Evolutionary conservation across 2,797 vertebrate species (phyloP).

Genomic region (Hyperoplus lanceolatus): DNA sequence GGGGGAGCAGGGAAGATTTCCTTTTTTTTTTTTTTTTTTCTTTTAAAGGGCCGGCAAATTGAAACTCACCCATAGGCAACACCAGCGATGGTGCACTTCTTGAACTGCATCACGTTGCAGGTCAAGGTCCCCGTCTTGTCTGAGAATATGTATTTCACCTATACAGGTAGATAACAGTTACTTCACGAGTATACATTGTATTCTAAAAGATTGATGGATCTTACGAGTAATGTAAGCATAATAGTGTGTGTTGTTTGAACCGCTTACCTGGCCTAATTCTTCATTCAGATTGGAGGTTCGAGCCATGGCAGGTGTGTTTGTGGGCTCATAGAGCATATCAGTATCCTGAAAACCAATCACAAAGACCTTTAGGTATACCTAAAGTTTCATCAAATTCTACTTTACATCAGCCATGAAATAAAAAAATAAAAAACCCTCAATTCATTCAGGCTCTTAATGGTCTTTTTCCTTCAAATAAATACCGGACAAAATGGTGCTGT

Average conservation of each 20-base stretch:
- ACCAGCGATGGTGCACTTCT: slow-evolving; percentile 98
- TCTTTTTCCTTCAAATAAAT: slow-evolving; percentile 21
- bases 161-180: slow-evolving; percentile 33
- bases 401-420: background rate
- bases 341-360: slow-evolving; percentile 87
- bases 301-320: slow-evolving; percentile 96
- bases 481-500: slow-evolving; percentile 16
- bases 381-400: background rate
- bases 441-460: background rate
- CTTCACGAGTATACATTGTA: background rate
- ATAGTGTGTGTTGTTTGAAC: background rate
- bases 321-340: slow-evolving; percentile 96
- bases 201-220: background rate
- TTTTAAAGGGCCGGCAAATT: slow-evolving; percentile 7
- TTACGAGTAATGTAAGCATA: background rate
- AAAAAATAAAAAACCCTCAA: background rate
- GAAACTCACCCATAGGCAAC: slow-evolving; percentile 93
- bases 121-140: slow-evolving; percentile 99
- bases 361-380: slow-evolving; percentile 6
- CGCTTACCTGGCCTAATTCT: slow-evolving; percentile 95
- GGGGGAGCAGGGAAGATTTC: background rate
- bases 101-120: slow-evolving; percentile 99
- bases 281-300: slow-evolving; percentile 99
- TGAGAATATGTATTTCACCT: slow-evolving; percentile 99
- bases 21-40: background rate